These are phyloP conservation scores for Carterocephalus palaemon DNA, from an alignment of 2,888 invertebrate species.

Conservation along the genomic window DNA sequence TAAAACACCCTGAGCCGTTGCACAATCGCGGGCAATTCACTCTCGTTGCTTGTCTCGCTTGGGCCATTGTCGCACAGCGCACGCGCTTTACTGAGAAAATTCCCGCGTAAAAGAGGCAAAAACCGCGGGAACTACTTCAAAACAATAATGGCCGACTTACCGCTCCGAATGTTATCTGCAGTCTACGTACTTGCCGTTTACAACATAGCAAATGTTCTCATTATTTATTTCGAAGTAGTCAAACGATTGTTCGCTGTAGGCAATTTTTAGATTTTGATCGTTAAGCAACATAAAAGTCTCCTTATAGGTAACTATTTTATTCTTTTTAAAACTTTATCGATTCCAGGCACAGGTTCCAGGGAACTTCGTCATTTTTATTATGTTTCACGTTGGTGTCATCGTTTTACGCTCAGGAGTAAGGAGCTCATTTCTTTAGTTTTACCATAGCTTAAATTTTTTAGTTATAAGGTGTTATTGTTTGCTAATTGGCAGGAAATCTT, in stretches of 20 bases:
- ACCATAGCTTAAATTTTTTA: no score
- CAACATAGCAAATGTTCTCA: conserved; percentile 67
- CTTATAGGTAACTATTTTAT: neutral
- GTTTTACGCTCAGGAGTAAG: no score
- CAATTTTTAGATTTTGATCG: conserved; percentile 15
- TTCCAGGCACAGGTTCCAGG: neutral
- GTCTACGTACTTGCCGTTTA: conserved; percentile 46
- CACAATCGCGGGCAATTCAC: conserved; percentile 70
- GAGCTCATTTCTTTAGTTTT: neutral
- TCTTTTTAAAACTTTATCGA: no score
- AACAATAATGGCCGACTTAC: conserved; percentile 75
- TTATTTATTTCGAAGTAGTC: conserved; percentile 42
- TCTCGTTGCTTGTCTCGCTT: conserved; percentile 60
- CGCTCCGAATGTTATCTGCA: conserved; percentile 71
- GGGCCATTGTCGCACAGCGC: conserved; percentile 71
- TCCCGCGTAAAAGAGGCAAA: conserved; percentile 73
- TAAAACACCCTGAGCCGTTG: conserved; percentile 56
- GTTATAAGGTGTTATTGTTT: no score
- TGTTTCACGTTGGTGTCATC: no score
- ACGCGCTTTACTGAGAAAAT: conserved; percentile 74
- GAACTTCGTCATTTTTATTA: neutral
- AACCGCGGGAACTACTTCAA: conserved; percentile 72
- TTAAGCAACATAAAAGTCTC: neutral
- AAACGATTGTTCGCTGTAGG: conserved; percentile 15
- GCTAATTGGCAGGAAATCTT: conserved; percentile 28